Conservation (phyloP, 2,113 vertebrate species). For the Hippocampus barbouri region DNA sequence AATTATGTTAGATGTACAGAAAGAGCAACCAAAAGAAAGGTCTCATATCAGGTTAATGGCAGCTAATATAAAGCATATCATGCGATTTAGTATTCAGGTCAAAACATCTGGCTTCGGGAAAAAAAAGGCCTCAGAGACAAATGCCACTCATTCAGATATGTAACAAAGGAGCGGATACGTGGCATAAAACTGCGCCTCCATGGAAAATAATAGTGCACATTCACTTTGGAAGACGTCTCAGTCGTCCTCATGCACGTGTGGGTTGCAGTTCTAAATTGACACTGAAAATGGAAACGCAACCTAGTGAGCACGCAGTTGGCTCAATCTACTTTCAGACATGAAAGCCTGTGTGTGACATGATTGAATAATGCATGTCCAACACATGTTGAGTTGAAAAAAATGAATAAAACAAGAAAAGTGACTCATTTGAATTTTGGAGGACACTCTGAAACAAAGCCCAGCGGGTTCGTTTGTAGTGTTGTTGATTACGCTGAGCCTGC, state of each 20-base stretch:
- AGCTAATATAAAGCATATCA: neutral
- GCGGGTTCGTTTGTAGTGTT: constrained; percentile 45
- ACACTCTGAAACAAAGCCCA: constrained; percentile 55
- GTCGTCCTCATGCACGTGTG: neutral
- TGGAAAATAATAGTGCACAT: neutral
- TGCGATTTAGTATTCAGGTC: neutral
- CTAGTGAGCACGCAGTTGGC: neutral
- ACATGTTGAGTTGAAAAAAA: neutral
- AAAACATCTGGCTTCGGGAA: neutral
- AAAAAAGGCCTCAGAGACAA: neutral
- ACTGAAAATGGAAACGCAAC: neutral
- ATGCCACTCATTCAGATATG: neutral
- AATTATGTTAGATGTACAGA: neutral
- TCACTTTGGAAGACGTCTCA: neutral
- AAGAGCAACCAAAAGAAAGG: neutral
- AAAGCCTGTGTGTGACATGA: neutral
- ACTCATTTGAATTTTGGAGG: constrained; percentile 59
- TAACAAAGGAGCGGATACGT: neutral
- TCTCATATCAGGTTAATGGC: neutral
- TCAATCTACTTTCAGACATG: neutral
- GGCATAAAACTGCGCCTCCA: neutral
- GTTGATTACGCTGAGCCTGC: constrained; percentile 50
- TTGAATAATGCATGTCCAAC: neutral
- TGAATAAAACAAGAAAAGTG: neutral
- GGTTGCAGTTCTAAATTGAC: neutral